phyloP scores from a whole-genome alignment of 2,888 invertebrate species.

The Parnassius orleans region DNA sequence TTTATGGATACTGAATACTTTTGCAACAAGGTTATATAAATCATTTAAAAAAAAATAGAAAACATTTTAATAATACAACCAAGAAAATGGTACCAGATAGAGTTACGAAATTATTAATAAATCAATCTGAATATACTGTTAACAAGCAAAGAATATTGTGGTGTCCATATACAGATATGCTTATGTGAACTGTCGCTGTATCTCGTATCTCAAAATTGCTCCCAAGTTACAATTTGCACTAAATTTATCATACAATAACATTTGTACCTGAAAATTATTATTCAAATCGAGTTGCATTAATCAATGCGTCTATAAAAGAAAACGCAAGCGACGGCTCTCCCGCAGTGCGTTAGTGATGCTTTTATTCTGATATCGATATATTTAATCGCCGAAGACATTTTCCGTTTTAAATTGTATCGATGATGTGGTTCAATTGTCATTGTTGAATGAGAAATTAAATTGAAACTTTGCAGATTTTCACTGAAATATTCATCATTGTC shows the following conservation, averaged over 20 bases:
- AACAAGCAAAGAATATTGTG: not conserved
- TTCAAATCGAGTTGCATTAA: constrained; percentile 79
- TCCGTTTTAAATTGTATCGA: too few relatives aligned
- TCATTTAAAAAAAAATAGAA: too few relatives aligned
- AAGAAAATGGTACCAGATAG: too few relatives aligned
- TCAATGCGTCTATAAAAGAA: constrained; percentile 80
- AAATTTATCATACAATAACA: constrained; percentile 81
- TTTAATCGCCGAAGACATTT: not conserved
- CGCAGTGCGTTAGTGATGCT: not conserved
- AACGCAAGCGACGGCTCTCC: constrained; percentile 67
- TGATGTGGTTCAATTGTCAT: too few relatives aligned
- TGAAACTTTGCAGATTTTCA: too few relatives aligned
- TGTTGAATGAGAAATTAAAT: too few relatives aligned
- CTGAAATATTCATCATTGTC: too few relatives aligned
- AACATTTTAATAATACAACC: too few relatives aligned
- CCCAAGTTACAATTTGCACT: constrained; percentile 78
- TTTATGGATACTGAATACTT: too few relatives aligned
- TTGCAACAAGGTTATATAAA: too few relatives aligned
- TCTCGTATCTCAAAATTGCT: constrained; percentile 51
- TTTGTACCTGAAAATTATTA: constrained; percentile 79
- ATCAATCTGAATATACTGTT: not conserved
- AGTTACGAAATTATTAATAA: constrained; percentile 5
- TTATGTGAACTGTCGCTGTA: constrained; percentile 32
- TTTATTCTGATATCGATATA: constrained; percentile 13
- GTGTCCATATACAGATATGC: constrained; percentile 1